Evolutionary conservation across 2,888 invertebrate genomes (phyloP), one percentile per base, ranked within the genome.

Genomic region (Halictus quadricinctus): DNA sequence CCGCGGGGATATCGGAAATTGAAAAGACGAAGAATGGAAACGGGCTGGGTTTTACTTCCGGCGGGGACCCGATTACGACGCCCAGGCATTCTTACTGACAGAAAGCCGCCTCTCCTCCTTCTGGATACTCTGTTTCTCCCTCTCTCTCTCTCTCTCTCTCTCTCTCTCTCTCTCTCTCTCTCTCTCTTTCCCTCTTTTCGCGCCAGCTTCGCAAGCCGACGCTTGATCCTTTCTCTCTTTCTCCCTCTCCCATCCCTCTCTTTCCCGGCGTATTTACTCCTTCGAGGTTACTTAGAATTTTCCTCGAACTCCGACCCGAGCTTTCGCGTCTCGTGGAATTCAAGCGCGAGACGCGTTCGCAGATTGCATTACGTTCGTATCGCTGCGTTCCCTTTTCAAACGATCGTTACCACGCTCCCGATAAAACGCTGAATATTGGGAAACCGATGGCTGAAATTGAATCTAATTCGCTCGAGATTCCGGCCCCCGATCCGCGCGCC

Each of bases 1-100:
- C 77, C 78, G 74, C 85, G 73, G 79, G 85, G 77, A 81, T 86
- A 86, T 86, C 86, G 86, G 86, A 86, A 86, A 86, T 86, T 81
- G 86, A 86, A 86, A 81, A 73, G 85, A 82, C 76, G 82, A 86
- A 79, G 81, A 81, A 81, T 86, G 86, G 86, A 86, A 85, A 75
- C 75, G 75, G 74, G 79, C 76, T 81, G 78, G 78, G 76, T 77
- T 84, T 87, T 81, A 77, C 79, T 77, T 46, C 60, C 75, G 77
- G 10, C 76, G 48, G 73, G 48, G 73, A 78, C 66, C 72, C 70
- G 79, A 87, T 85, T 83, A 89, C 87, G 70, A 48, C 77, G 76
- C 64, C 72, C 76, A 48, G 80, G 69, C 89, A 87, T 85, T 85
- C 85, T 66, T 69, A 76, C 75, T 46, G 80, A 85, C 85, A 46